Evolutionary conservation across 1,140 invertebrate species (phyloP).

Genomic region (Diploscapter pachys): DNA sequence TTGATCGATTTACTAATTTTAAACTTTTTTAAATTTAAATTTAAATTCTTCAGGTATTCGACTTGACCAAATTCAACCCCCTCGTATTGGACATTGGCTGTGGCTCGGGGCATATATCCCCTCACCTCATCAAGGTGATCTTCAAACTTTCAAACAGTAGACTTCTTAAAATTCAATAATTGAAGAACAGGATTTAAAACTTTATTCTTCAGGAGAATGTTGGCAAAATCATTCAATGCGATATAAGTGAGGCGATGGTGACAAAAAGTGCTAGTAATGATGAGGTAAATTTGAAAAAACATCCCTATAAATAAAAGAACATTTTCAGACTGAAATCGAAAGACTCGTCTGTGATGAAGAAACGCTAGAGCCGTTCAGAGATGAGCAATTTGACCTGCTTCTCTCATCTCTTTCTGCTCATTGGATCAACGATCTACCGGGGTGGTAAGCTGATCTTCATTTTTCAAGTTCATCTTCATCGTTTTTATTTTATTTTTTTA

Average conservation of each 20-base stretch:
- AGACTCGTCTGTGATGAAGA: constrained; percentile 82
- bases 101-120: constrained; percentile 81
- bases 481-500: constrained; percentile 52
- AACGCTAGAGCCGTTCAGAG: constrained; percentile 70
- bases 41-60: constrained; percentile 70
- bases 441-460: constrained; percentile 68
- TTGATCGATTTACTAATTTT: background rate
- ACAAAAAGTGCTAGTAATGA: constrained; percentile 60
- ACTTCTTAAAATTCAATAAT: too few species aligned
- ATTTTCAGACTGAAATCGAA: constrained; percentile 54
- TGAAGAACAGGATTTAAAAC: too few species aligned
- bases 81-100: constrained; percentile 75
- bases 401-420: constrained; percentile 74
- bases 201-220: constrained; percentile 49
- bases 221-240: constrained; percentile 64
- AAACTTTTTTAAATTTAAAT: background rate
- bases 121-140: constrained; percentile 68
- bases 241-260: constrained; percentile 71
- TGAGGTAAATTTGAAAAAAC: constrained; percentile 30
- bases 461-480: background rate
- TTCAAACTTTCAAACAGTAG: too few species aligned
- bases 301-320: background rate
- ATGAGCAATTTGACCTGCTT: constrained; percentile 81
- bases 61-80: constrained; percentile 74
- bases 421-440: constrained; percentile 95